Percentiles rank a stretch among this genome's conserved stretches.
Conservation (phyloP, 2,113 vertebrate species). For the Syngnathoides biaculeatus region DNA sequence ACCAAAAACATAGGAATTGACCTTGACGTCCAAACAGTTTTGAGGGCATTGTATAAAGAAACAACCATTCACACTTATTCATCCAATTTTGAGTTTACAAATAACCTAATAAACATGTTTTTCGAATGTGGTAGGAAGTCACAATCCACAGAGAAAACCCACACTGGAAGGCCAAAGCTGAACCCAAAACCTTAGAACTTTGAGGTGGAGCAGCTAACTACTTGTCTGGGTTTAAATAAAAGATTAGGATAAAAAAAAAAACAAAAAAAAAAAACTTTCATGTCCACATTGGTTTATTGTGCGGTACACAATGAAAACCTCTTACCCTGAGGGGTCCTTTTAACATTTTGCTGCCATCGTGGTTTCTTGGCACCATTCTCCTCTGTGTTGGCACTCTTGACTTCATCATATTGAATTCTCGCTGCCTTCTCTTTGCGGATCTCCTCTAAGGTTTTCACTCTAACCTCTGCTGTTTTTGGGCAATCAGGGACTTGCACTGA, state of each 20-base stretch:
- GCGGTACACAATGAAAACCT: background rate
- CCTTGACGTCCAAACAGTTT: no score
- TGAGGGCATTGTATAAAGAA: no score
- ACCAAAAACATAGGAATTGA: no score
- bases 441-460: slow-evolving; percentile 89
- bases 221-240: background rate
- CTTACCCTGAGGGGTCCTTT: slow-evolving; percentile 65
- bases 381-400: slow-evolving; percentile 15
- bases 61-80: no score
- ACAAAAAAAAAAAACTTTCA: background rate
- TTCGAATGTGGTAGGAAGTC: no score
- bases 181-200: background rate
- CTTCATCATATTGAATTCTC: slow-evolving; percentile 65
- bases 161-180: no score
- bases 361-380: slow-evolving; percentile 44
- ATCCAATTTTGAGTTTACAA: no score
- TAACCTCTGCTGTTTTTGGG: slow-evolving; percentile 51
- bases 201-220: background rate
- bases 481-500: background rate
- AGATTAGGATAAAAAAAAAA: background rate
- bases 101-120: no score
- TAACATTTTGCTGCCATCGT: slow-evolving; percentile 64
- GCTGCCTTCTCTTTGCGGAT: slow-evolving; percentile 89
- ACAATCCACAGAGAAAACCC: no score
- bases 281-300: background rate